Percentiles rank a stretch among this genome's conserved stretches.
Evolutionary conservation across 2,888 invertebrate genomes (phyloP).

Genomic region (Drosophila koepferae): DNA sequence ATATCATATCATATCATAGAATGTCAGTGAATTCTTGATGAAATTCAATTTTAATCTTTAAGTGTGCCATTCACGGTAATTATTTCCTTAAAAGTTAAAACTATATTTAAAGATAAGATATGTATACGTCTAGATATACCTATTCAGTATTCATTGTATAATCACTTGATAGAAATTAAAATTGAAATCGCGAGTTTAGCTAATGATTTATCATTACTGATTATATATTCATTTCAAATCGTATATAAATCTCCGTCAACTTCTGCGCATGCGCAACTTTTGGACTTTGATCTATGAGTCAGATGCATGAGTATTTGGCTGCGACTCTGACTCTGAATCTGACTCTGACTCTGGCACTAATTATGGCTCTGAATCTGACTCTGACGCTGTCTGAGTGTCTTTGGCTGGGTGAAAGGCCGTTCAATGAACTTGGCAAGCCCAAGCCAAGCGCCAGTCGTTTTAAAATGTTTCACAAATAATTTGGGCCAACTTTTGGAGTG

Average conservation of each 20-base stretch:
- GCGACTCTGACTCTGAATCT: background rate
- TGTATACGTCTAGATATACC: background rate
- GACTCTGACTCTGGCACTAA: background rate
- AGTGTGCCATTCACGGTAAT: background rate
- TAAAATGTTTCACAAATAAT: constrained; percentile 40
- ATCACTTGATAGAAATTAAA: background rate
- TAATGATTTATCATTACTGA: background rate
- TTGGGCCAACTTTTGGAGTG: constrained; percentile 39
- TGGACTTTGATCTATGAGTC: constrained; percentile 30
- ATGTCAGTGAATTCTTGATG: background rate
- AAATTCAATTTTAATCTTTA: background rate
- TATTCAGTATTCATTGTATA: background rate
- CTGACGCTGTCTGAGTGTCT: constrained; percentile 1
- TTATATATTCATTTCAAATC: background rate
- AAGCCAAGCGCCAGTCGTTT: constrained; percentile 22
- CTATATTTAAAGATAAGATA: background rate
- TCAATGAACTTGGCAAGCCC: constrained; percentile 59
- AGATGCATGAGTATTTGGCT: constrained; percentile 11
- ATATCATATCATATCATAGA: constrained; percentile 4
- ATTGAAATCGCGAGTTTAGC: background rate
- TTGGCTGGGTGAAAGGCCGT: constrained; percentile 68
- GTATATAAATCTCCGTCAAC: constrained; percentile 1
- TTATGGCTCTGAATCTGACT: background rate
- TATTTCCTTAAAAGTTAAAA: constrained; percentile 3
- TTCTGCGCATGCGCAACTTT: constrained; percentile 38